Evolutionary conservation across 2,888 invertebrate species (phyloP).

Genomic region (Brenthis hecate): DNA sequence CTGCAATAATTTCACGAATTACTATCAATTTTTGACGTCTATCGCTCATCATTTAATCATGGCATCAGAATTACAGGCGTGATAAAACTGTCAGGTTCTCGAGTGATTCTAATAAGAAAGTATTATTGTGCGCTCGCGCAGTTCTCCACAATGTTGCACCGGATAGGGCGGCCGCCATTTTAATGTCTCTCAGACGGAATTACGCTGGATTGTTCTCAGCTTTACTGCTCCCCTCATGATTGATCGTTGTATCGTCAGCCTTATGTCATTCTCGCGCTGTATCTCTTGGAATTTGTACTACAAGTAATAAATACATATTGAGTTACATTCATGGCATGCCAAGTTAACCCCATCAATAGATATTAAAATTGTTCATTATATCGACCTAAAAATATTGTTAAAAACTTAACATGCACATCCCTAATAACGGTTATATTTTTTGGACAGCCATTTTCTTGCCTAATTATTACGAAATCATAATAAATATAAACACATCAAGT

Average conservation of each 20-base stretch:
- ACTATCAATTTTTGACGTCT: conserved; percentile 36
- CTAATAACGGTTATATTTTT: neutral
- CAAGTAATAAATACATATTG: conserved; percentile 75
- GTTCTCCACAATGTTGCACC: conserved; percentile 76
- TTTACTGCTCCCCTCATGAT: conserved; percentile 79
- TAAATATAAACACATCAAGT: neutral
- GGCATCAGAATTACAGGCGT: conserved; percentile 39
- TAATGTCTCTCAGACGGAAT: conserved; percentile 82
- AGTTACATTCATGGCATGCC: conserved; percentile 64
- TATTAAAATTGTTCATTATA: conserved; percentile 8
- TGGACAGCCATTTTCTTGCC: neutral
- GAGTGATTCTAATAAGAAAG: conserved; percentile 60
- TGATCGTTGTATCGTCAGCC: conserved; percentile 80
- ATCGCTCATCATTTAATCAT: conserved; percentile 42
- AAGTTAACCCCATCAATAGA: conserved; percentile 18
- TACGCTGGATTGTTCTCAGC: conserved; percentile 82
- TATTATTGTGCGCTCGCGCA: conserved; percentile 52
- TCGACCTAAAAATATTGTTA: neutral
- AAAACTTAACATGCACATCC: conserved; percentile 1
- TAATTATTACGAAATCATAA: neutral
- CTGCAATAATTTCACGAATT: conserved; percentile 22
- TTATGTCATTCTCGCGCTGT: conserved; percentile 79
- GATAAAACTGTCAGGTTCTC: conserved; percentile 47
- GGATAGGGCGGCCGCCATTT: conserved; percentile 81
- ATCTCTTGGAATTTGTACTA: conserved; percentile 75